A percentile compares a stretch with the other conserved stretches of the same genome.
Evolutionary conservation across 2,113 vertebrate species (phyloP).

Genomic region (Pycnonotus jocosus): DNA sequence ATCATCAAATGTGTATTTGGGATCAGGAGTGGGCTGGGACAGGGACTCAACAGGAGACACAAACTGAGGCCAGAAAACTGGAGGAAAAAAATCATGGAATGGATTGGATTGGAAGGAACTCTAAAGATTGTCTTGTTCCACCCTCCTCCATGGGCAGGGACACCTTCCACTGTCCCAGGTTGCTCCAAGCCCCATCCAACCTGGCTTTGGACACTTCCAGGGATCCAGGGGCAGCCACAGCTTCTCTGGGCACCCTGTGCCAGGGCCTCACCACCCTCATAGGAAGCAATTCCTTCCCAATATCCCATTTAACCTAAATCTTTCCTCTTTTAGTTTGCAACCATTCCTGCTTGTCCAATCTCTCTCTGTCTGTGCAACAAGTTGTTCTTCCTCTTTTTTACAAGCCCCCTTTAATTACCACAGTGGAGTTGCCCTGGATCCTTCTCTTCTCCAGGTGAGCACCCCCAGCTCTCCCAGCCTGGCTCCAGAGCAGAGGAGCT

Average conservation of each 20-base stretch:
- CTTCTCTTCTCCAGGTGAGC: background rate
- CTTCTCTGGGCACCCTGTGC: background rate
- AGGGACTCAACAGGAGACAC: background rate
- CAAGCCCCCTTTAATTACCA: background rate
- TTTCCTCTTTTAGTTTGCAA: background rate
- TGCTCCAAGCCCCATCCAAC: fast-evolving
- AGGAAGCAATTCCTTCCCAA: background rate
- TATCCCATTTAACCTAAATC: background rate
- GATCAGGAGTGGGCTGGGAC: background rate
- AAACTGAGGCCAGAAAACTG: background rate
- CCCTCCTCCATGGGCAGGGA: background rate
- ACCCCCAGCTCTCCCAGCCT: background rate
- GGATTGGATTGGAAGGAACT: background rate
- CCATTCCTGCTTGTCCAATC: background rate
- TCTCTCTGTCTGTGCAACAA: background rate
- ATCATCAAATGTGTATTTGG: background rate
- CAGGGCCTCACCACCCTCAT: background rate
- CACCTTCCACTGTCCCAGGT: background rate
- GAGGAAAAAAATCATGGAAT: background rate
- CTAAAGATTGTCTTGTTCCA: background rate
- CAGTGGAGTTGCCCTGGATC: background rate
- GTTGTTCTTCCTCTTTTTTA: background rate
- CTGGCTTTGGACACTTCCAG: background rate
- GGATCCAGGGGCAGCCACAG: background rate
- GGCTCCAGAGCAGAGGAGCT: background rate